Evolutionary conservation across 2,888 invertebrate genomes (phyloP), one percentile per base, ranked within the genome.

Genomic region (Muschampia plurimacula): DNA sequence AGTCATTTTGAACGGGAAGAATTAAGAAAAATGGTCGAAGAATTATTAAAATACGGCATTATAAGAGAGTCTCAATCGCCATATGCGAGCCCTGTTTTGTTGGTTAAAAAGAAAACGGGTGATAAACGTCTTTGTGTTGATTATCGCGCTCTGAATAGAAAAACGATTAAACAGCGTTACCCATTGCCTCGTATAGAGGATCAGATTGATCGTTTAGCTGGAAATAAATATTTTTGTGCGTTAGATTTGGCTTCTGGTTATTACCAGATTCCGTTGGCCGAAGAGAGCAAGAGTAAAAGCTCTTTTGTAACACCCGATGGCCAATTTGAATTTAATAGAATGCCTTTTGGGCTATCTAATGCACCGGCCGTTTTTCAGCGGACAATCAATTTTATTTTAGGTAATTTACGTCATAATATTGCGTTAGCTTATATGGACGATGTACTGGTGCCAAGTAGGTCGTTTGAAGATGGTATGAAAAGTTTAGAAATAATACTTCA

Each of bases 271-370:
- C 75, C 75, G 1, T 32, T 75, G 1, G 22, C 39, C 10, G 55
- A 60, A 22, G 63, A 71, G 0, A 55, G 69, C 39, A 72, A 60
- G 9, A 60, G 72, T 52, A 28, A 69, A 4, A 72, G 72, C 8
- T 60, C 72, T 7, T 74, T 74, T 52, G 36, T 72, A 10, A 74
- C 75, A 6, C 71, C 71, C 13, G 75, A 75, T n/a, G 75, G 73
- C 1, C 62, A 66, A 8, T 73, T 55, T 62, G 62, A 73, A n/a
- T 75, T 71, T 66, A 71, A 73, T 10, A 68, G 57, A 44, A 74
- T 74, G 74, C 69, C 72, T 2, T 75, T 75, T 63, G 75, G 74
- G 0, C 9, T 75, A n/a, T 71, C 22, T 0, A 75, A 75, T 36
- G 39, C 71, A 13, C 75, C 75, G 4, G 65, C 73, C 2, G 75